Conservation (phyloP, 2,888 invertebrate genomes). For the Scotopteryx bipunctaria region DNA sequence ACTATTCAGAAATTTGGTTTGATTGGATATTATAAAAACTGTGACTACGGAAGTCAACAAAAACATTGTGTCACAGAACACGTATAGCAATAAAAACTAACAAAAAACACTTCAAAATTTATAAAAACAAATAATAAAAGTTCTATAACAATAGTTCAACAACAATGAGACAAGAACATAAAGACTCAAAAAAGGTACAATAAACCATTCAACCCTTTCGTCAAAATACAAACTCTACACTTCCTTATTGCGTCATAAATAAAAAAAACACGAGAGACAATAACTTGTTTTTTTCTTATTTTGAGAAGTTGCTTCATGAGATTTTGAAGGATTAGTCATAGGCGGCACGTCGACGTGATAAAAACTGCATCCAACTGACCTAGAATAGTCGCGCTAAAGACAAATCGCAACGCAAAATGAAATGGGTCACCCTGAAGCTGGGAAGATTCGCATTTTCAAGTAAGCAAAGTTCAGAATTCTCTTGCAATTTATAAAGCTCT, state of each 20-base stretch:
- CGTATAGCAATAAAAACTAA: slow-evolving; percentile 38
- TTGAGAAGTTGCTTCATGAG: too few relatives aligned
- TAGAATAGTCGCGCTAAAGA: slow-evolving; percentile 14
- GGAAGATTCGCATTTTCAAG: slow-evolving; percentile 15
- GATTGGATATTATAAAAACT: neutral
- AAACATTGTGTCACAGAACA: slow-evolving; percentile 37
- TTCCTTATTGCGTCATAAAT: slow-evolving; percentile 82
- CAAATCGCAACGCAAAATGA: slow-evolving; percentile 13
- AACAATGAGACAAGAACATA: slow-evolving; percentile 68
- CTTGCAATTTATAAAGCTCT: slow-evolving; percentile 6
- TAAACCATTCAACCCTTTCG: slow-evolving; percentile 79
- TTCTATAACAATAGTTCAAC: slow-evolving; percentile 63
- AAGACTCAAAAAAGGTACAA: slow-evolving; percentile 70
- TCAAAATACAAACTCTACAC: slow-evolving; percentile 72
- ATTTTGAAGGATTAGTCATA: slow-evolving; percentile 18
- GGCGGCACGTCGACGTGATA: slow-evolving; percentile 6
- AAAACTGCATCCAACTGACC: slow-evolving; percentile 26
- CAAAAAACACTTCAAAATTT: slow-evolving; percentile 68
- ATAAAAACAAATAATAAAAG: slow-evolving; percentile 72
- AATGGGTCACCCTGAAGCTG: slow-evolving; percentile 27
- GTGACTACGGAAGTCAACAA: slow-evolving; percentile 25
- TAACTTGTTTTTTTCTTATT: slow-evolving; percentile 51
- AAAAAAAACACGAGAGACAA: slow-evolving; percentile 60
- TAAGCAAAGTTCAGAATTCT: slow-evolving; percentile 15
- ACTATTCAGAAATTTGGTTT: neutral